Conservation (phyloP, 23 tunicate genomes). For the Phallusia fumigata region DNA sequence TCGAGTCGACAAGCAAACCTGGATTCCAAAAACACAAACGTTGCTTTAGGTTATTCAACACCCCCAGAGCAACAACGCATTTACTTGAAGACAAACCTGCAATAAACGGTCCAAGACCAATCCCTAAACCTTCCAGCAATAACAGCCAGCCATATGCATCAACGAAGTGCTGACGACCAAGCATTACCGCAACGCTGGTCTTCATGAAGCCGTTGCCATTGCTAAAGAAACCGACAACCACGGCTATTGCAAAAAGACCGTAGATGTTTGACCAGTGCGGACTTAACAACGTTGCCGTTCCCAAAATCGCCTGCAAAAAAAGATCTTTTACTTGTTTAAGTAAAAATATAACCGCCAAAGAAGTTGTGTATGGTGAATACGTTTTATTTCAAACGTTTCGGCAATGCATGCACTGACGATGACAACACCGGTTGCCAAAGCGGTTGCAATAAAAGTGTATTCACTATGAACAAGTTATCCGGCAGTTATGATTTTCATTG, state of each 20-base stretch:
- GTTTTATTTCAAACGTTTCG: no score
- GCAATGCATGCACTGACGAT: no score
- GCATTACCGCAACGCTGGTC: slow-evolving; percentile 25
- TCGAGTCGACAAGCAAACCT: slow-evolving; percentile 17
- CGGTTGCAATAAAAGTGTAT: no score
- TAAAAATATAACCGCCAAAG: no score
- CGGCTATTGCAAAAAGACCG: slow-evolving; percentile 37
- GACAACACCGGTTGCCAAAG: no score
- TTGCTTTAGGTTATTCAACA: no score
- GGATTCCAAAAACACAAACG: no score
- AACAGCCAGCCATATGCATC: slow-evolving; percentile 47
- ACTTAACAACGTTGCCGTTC: slow-evolving; percentile 10
- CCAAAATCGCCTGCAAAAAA: neutral
- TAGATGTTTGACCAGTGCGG: slow-evolving; percentile 20
- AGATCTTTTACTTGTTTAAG: neutral
- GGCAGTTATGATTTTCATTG: no score
- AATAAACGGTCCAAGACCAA: slow-evolving; percentile 21
- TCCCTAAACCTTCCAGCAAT: slow-evolving; percentile 33
- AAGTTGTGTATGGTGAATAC: no score
- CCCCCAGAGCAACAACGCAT: no score
- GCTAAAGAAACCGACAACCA: slow-evolving; percentile 25
- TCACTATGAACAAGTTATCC: no score
- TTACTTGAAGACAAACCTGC: slow-evolving; percentile 47
- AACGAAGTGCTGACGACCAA: slow-evolving; percentile 1
- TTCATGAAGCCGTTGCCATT: slow-evolving; percentile 34